Evolutionary conservation across 1,140 invertebrate species (phyloP), one percentile per base, ranked within the genome.

Genomic region (Andricus grossulariae): DNA sequence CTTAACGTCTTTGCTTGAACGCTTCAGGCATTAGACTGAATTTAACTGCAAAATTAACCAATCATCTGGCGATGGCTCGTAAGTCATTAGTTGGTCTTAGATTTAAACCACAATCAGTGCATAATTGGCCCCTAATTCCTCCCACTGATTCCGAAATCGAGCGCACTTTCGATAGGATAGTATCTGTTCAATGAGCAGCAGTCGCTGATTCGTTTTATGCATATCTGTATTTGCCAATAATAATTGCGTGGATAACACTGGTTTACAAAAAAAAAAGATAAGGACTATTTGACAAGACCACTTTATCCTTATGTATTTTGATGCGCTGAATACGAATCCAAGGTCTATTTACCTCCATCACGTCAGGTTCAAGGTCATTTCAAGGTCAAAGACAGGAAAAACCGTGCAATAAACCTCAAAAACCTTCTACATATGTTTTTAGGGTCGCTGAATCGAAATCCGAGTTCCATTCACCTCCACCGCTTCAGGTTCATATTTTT

Each of bases 81-180:
- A 66, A 39, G 25, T 66, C 57, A 66, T 66, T 66, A 12, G 19
- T 60, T 60, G 25, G 57, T 12, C 25, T 60, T 39, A 60, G 12
- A 60, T 60, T 60, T 32, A 11, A 32, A 60, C 11, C 12, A 60
- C 57, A 60, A 60, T 60, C 57, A 60, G 21, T 13, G 21, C 57
- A 39, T 60, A 60, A 60, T 60, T 32, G 57, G 25, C 57, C 32
- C 57, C 32, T 60, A 39, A 60, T 60, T 60, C 16, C 57, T 60
- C 32, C 25, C 10, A 60, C 57, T 66, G 1, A 66, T 66, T 66
- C 57, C 25, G 39, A 66, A 66, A 66, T 66, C 16, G 6, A 66
- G 57, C 57, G 32, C 57, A 66, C 25, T 66, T 66, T 66, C 57
- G 15, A 66, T 66, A 21, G 39, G 12, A 45, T 66, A 66, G 16